Evolutionary conservation across 2,113 vertebrate genomes (phyloP).

Genomic region (Salminus brasiliensis): DNA sequence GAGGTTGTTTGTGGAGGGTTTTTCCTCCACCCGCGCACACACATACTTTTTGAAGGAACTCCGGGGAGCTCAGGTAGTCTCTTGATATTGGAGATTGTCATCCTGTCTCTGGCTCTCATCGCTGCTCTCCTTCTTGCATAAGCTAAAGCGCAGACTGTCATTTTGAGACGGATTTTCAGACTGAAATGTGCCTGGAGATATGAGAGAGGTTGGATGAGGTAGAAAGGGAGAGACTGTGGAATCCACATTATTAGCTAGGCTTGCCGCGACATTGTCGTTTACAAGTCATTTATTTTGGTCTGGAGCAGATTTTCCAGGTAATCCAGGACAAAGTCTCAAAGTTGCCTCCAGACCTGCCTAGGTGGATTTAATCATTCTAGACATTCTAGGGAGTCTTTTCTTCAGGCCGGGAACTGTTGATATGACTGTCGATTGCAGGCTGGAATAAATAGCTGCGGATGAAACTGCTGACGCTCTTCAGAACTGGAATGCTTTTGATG

Average conservation of each 20-base stretch:
- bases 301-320: slow-evolving; percentile 27
- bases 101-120: slow-evolving; percentile 32
- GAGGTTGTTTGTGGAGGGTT: too few species aligned
- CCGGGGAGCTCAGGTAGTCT: slow-evolving; percentile 8
- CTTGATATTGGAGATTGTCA: slow-evolving; percentile 56
- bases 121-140: slow-evolving; percentile 6
- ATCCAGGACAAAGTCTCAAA: slow-evolving; percentile 11
- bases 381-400: too few species aligned
- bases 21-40: slow-evolving; percentile 6
- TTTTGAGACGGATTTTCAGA: slow-evolving; percentile 37
- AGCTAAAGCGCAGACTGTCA: slow-evolving; percentile 36
- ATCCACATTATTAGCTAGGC: slow-evolving; percentile 45
- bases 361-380: too few species aligned
- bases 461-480: neutral
- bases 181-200: slow-evolving; percentile 20
- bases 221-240: slow-evolving; percentile 11
- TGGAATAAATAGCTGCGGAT: neutral
- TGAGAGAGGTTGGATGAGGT: slow-evolving; percentile 21
- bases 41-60: slow-evolving; percentile 7
- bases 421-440: neutral
- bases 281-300: slow-evolving; percentile 35
- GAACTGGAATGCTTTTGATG: slow-evolving; percentile 3
- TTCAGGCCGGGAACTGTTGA: too few species aligned
- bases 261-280: slow-evolving; percentile 22
- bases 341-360: slow-evolving; percentile 24